Conservation (phyloP, 2,113 vertebrate genomes). For the Diglossa brunneiventris region DNA sequence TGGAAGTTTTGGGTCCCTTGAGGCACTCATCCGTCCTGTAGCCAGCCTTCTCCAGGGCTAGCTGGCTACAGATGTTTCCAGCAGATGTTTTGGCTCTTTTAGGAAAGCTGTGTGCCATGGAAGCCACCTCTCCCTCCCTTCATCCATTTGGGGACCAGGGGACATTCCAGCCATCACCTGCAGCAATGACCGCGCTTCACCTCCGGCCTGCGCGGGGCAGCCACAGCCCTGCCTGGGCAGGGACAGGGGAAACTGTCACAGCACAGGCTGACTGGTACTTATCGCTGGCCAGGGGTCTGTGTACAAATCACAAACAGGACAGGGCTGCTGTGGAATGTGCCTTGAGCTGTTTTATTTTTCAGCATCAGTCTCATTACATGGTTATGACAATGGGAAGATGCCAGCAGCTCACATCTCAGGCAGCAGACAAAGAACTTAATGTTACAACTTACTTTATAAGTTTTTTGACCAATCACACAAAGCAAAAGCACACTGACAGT, state of each 20-base stretch:
- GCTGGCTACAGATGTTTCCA: neutral
- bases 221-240: neutral
- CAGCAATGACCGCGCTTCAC: fast-evolving
- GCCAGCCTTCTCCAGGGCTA: neutral
- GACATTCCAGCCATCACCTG: fast-evolving
- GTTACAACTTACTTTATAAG: no score
- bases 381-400: no score
- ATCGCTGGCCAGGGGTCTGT: no score
- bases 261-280: neutral
- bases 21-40: neutral
- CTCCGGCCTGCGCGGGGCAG: fast-evolving
- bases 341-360: no score
- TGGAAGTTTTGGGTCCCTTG: neutral
- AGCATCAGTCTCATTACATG: no score
- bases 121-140: neutral
- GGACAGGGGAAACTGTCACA: neutral
- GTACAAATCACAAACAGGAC: no score
- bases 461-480: no score
- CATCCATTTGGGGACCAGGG: fast-evolving
- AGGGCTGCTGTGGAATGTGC: no score
- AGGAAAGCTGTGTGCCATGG: neutral
- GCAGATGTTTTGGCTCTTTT: neutral
- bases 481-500: no score
- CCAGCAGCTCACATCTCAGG: no score
- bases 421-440: no score